A percentile compares a stretch with the other conserved stretches of the same genome.
Evolutionary conservation across 2,888 invertebrate species (phyloP).

Genomic region (Drosophila nr. medialis): DNA sequence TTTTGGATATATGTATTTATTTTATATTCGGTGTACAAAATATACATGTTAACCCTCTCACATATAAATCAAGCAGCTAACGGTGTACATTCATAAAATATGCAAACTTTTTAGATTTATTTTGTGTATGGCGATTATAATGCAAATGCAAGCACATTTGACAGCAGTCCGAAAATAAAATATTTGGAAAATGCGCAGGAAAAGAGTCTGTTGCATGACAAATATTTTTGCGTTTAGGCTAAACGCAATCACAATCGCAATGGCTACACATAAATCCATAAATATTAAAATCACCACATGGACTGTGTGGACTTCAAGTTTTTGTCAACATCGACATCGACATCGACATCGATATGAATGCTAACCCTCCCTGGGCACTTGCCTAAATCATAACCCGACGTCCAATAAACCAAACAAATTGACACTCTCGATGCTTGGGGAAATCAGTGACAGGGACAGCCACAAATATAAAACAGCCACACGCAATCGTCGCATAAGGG

Average conservation of each 20-base stretch:
- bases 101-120: too few species aligned
- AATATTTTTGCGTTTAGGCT: too few species aligned
- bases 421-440: constrained; percentile 74
- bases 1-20: not conserved
- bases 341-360: constrained; percentile 21
- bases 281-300: constrained; percentile 73
- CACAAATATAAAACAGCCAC: constrained; percentile 53
- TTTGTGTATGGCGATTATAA: too few species aligned
- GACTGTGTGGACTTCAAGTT: constrained; percentile 35
- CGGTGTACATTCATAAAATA: constrained; percentile 35
- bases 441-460: constrained; percentile 62
- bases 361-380: constrained; percentile 55
- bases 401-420: constrained; percentile 66
- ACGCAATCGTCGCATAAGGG: constrained; percentile 13
- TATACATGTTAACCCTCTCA: constrained; percentile 21
- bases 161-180: too few species aligned
- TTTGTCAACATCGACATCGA: constrained; percentile 40
- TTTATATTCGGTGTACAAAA: not conserved
- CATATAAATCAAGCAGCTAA: constrained; percentile 5
- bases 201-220: too few species aligned
- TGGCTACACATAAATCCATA: too few species aligned
- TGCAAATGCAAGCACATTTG: too few species aligned
- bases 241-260: too few species aligned
- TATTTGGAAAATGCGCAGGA: too few species aligned
- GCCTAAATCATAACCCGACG: constrained; percentile 72